Conservation (phyloP, 2,113 vertebrate genomes). For the Protobothrops mucrosquamatus region DNA sequence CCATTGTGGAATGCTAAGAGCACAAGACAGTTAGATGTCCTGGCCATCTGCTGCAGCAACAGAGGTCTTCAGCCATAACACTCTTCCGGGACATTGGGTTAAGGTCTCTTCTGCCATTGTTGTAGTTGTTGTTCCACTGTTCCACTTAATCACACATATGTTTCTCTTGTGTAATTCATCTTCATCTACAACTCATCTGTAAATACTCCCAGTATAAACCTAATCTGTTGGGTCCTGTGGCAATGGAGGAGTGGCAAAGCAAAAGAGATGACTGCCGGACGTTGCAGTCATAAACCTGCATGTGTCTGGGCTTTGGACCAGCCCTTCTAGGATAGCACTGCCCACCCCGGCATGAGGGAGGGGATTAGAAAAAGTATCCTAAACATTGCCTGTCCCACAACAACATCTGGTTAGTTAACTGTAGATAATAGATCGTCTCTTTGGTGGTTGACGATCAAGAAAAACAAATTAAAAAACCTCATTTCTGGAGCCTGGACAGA, state of each 20-base stretch:
- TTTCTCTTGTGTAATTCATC: neutral
- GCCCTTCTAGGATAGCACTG: no score
- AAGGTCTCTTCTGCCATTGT: neutral
- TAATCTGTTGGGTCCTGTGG: neutral
- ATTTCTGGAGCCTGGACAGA: neutral
- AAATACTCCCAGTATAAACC: neutral
- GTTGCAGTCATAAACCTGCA: no score
- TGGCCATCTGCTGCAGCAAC: neutral
- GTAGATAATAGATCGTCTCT: no score
- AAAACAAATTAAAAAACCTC: neutral
- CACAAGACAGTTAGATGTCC: neutral
- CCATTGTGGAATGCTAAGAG: neutral
- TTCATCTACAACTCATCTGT: neutral
- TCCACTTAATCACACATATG: neutral
- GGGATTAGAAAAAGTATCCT: neutral
- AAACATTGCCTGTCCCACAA: neutral
- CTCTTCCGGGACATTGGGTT: neutral
- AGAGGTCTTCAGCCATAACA: neutral
- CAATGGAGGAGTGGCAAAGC: no score
- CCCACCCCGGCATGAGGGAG: no score
- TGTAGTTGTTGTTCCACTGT: neutral
- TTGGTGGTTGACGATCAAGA: no score
- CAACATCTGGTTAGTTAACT: no score
- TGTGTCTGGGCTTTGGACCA: no score
- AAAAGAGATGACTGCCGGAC: no score